phyloP scores from a whole-genome alignment of 2,888 invertebrate genomes.

The Ametastegia equiseti region DNA sequence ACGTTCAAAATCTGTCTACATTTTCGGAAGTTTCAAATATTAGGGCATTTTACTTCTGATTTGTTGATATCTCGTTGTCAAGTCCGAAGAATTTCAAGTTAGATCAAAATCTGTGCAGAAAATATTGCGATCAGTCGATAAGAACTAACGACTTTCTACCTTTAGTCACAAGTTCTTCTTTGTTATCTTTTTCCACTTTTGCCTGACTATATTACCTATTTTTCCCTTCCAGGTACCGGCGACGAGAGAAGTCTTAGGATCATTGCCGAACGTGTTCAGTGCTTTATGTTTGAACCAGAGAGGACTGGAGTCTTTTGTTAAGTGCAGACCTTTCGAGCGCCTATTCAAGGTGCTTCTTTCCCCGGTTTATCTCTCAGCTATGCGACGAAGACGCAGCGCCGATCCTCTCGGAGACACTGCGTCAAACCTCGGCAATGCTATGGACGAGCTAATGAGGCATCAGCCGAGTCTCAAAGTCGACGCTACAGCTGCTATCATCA shows the following conservation, averaged over 20 bases:
- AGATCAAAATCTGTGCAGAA: no score
- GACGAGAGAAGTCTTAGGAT: constrained; percentile 87
- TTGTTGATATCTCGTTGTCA: no score
- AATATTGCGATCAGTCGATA: no score
- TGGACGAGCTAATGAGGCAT: constrained; percentile 94
- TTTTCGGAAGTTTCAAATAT: no score
- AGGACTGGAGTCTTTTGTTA: constrained; percentile 87
- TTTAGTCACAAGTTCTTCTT: no score
- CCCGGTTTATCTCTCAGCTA: constrained; percentile 89
- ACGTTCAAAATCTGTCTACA: no score
- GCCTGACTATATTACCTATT: no score
- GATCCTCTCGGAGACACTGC: constrained; percentile 90
- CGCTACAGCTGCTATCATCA: constrained; percentile 89
- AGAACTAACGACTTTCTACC: no score
- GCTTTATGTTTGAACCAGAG: constrained; percentile 90
- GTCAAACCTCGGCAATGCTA: constrained; percentile 89
- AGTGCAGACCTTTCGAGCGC: constrained; percentile 88
- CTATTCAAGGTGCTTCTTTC: constrained; percentile 89
- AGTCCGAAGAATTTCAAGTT: no score
- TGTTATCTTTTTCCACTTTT: no score
- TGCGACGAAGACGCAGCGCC: constrained; percentile 88
- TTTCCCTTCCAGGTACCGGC: constrained; percentile 78
- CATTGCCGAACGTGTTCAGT: constrained; percentile 91
- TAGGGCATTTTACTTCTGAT: no score
- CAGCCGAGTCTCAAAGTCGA: constrained; percentile 89